These are phyloP conservation scores for Sus scrofa DNA, from an alignment of 2,113 vertebrate species.

Conservation along the genomic window T2T-Sscrofa CM000826.6:106868501-106869000, in stretches of 20 bases:
- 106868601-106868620: background rate
- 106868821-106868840: background rate
- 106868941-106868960: background rate
- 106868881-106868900: background rate
- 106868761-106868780: background rate
- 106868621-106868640: background rate
- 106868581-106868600: background rate
- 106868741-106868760: background rate
- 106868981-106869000: background rate
- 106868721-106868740: background rate
- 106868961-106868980: background rate
- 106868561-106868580: background rate
- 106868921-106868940: background rate
- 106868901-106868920: background rate
- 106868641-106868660: background rate
- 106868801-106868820: background rate
- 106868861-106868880: background rate
- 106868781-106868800: background rate
- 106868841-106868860: background rate
- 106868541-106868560: background rate
- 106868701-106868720: background rate
- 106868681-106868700: background rate
- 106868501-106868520: background rate
- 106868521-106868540: background rate
- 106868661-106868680: background rate